Base-by-base conservation (phyloP, 2,797 vertebrate genomes). In the Micrastur ruficollis region DNA sequence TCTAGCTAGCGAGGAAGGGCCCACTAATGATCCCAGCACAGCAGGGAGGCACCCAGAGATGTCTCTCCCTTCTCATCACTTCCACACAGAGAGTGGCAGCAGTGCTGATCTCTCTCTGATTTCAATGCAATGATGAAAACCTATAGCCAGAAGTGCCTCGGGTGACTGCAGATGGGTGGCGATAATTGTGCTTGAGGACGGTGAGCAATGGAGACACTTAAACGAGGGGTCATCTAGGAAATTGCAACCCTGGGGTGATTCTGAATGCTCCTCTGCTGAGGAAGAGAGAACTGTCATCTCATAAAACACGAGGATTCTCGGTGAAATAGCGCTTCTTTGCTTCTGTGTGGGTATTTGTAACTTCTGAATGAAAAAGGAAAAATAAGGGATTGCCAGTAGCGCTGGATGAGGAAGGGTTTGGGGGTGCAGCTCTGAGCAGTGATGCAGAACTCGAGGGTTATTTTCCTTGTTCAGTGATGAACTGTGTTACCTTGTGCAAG, bases 351-450 rank as follows among this genome's bases (percentile, higher is more conserved):
- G 4, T 12, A 16, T 67, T 23, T 12, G 27, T 25, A 44, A 5
- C 32, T 52, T n/a, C 9, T 6, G 50, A 62, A 31, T 5, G 52
- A 53, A 20, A 50, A 59, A 47, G 59, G 42, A 29, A 16, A 22
- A 27, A 7, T 1, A 13, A 2, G 52, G 1, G 17, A 1, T 40
- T 22, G 72, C 4, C 12, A 12, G 3, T 3, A 56, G 53, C 38
- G 7, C 34, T 7, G 38, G 2, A 4, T 3, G 14, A 17, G 52
- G 58, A 53, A 8, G 34, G 44, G 6, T 7, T 32, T 44, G 16
- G 65, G 75, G 23, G 1, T 23, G 58, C 72, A 59, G 67, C 56
- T 31, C 61, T 11, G 44, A 52, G 81, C 40, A 32, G 22, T 0
- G 34, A 11, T 31, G 70, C 78, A 34, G 32, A 61, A 46, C 15